These are phyloP conservation scores for Stegodyphus dumicola DNA, from an alignment of 1,140 invertebrate genomes.

Conservation along the genomic window DNA sequence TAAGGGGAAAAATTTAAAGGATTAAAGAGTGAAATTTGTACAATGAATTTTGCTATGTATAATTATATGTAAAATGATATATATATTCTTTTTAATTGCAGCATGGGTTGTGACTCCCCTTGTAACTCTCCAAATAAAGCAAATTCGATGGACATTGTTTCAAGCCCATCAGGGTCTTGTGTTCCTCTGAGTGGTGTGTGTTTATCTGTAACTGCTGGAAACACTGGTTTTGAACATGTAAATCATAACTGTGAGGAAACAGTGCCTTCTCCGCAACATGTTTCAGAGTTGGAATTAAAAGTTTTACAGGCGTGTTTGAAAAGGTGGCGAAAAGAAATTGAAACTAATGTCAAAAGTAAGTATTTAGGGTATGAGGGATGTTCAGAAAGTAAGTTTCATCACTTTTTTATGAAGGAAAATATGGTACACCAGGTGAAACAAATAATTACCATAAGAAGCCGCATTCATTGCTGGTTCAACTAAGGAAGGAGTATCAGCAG, in stretches of 20 bases:
- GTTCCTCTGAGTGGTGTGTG: not conserved
- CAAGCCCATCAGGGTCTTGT: not conserved
- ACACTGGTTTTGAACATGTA: constrained; percentile 4
- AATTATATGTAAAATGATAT: no score
- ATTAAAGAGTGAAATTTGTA: no score
- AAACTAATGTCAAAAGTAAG: constrained; percentile 68
- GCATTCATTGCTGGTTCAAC: not conserved
- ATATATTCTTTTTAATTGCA: constrained; percentile 12
- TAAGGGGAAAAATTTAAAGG: no score
- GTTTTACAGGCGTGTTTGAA: constrained; percentile 69
- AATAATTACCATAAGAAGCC: not conserved
- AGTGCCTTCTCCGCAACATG: constrained; percentile 64
- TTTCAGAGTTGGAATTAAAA: constrained; percentile 66
- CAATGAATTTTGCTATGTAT: no score
- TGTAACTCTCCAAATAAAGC: constrained; percentile 46
- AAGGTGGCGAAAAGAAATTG: constrained; percentile 70
- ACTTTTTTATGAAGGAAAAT: not conserved
- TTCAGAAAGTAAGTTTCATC: not conserved
- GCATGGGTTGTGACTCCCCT: constrained; percentile 56
- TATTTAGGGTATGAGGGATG: not conserved
- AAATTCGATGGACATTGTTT: constrained; percentile 11
- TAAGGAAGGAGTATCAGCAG: not conserved
- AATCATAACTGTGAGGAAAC: constrained; percentile 23
- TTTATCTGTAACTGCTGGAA: not conserved
- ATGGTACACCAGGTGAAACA: not conserved